These are phyloP conservation scores for Python bivittatus DNA, from an alignment of 2,113 vertebrate genomes.

Conservation along the genomic window DNA sequence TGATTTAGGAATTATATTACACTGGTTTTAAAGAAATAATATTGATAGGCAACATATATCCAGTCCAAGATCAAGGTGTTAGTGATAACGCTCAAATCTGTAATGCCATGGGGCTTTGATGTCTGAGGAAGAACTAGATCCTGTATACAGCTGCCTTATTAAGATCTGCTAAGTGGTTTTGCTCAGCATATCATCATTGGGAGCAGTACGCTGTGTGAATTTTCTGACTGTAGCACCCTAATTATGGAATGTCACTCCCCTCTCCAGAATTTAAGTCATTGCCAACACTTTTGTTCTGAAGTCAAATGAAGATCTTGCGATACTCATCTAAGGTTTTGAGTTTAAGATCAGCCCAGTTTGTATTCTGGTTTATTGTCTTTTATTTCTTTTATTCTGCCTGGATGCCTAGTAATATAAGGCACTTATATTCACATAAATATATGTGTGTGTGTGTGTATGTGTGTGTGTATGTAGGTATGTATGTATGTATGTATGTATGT, in stretches of 20 bases:
- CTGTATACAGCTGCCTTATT: neutral
- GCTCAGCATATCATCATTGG: neutral
- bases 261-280: neutral
- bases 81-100: neutral
- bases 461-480: too few species aligned
- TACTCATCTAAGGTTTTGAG: neutral
- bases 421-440: neutral
- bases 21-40: neutral
- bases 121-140: neutral
- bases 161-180: neutral
- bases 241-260: neutral
- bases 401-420: neutral
- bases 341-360: neutral
- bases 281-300: neutral
- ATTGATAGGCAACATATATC: neutral
- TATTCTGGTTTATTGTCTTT: neutral
- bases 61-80: neutral
- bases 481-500: too few species aligned
- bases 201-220: neutral
- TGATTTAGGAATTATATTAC: neutral
- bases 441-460: too few species aligned
- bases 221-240: neutral
- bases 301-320: neutral
- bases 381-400: neutral
- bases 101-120: neutral